These are phyloP conservation scores for Bettongia penicillata DNA, from an alignment of 2,113 vertebrate species.

Conservation along the genomic window DNA sequence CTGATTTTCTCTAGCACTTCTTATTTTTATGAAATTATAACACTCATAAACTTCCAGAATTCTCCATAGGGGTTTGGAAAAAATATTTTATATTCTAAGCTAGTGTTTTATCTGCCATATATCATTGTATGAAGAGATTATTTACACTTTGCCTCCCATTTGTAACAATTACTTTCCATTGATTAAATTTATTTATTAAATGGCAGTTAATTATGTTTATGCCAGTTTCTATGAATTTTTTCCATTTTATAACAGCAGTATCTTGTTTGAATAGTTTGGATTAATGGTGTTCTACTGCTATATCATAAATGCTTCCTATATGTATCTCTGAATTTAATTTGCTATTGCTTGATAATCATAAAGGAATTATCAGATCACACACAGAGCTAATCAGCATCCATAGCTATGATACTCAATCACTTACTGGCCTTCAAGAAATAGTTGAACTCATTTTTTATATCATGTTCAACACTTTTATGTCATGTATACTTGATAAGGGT, in stretches of 20 bases:
- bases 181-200: not conserved
- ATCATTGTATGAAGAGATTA: not conserved
- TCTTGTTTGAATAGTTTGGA: not conserved
- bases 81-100: not conserved
- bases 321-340: not conserved
- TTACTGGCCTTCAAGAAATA: not conserved
- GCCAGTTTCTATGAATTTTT: not conserved
- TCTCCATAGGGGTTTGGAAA: not conserved
- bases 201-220: not conserved
- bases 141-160: not conserved
- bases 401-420: not conserved
- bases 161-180: not conserved
- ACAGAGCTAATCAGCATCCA: not conserved
- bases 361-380: not conserved
- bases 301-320: not conserved
- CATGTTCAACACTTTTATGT: not conserved
- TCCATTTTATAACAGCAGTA: not conserved
- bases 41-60: not conserved
- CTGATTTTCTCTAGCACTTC: not conserved
- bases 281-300: not conserved
- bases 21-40: not conserved
- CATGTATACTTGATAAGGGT: not conserved
- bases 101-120: not conserved
- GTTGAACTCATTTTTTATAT: not conserved
- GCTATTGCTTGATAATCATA: not conserved